Evolutionary conservation across 2,888 invertebrate species (phyloP), one percentile per base, ranked within the genome.

Genomic region (Apamea monoglypha): DNA sequence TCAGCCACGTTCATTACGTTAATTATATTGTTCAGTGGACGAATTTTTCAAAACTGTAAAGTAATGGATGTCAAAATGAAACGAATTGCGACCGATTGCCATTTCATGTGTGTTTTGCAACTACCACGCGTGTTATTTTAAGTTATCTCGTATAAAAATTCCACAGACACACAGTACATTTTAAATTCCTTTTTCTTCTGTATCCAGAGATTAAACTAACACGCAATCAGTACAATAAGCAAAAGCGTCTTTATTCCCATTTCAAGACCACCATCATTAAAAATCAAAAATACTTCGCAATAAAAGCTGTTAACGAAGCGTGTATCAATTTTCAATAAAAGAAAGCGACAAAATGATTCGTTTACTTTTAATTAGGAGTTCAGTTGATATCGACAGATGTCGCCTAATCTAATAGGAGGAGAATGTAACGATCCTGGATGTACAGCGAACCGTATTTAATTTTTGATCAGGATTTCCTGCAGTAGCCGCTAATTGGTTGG

Each of bases 341-440:
- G 25, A 66, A 68, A 84, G 32, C 40, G 56, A 2, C 1, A 40
- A 80, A 81, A 67, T 50, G 36, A 40, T 67, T 69, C 74, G 71
- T 87, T 87, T 81, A 85, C 71, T 47, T 78, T 85, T 69, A 61
- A 87, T 78, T 78, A 76, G 47, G 56, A 29, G 50, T 73, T 18
- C 12, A 40, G 10, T 56, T 36, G 40, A 40, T 79, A 76, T 70
- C 56, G 56, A 25, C n/a, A 64, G 29, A 44, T 56, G 40, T 47
- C 53, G 14, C 14, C 32, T 53, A 10, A 74, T 32, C 25, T 67
- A 59, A 74, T 64, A 59, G n/a, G 29, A 63, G 16, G 18, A 76
- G n/a, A 82, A 50, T 50, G 14, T 74, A 56, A 44, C 47, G 47
- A 53, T n/a, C 53, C 47, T 40, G 44, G 64, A 61, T 75, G 40